Evolutionary conservation across 2,113 vertebrate genomes (phyloP).

Genomic region (Mobula hypostoma): DNA sequence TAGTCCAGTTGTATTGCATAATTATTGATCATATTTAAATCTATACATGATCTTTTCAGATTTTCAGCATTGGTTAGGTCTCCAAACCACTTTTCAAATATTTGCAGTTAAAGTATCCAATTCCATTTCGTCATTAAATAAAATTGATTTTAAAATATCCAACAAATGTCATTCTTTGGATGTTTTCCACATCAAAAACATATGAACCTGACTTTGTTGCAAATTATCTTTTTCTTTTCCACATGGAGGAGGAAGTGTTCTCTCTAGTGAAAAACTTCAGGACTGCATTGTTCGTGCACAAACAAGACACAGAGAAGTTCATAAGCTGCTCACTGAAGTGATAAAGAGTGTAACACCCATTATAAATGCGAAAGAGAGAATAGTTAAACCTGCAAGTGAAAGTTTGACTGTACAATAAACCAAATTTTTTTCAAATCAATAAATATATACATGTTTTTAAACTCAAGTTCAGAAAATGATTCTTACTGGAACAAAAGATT

Average conservation of each 20-base stretch:
- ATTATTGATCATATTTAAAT: neutral
- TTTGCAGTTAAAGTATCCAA: neutral
- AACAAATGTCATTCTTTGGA: neutral
- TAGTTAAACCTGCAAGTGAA: neutral
- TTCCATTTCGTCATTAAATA: neutral
- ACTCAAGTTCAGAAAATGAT: slow-evolving; percentile 24
- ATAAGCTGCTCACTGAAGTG: slow-evolving; percentile 76
- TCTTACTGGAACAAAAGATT: slow-evolving; percentile 27
- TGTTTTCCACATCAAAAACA: neutral
- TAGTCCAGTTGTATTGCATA: slow-evolving; percentile 1
- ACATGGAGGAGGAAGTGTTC: slow-evolving; percentile 73
- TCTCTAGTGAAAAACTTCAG: slow-evolving; percentile 84
- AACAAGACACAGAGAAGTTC: slow-evolving; percentile 78
- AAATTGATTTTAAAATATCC: neutral
- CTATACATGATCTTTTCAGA: neutral
- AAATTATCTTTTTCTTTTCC: slow-evolving; percentile 38
- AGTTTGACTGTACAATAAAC: slow-evolving; percentile 33
- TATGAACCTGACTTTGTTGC: neutral
- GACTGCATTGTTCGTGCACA: slow-evolving; percentile 78
- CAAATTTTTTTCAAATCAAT: neutral
- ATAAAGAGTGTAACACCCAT: slow-evolving; percentile 61
- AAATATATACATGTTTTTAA: slow-evolving; percentile 29
- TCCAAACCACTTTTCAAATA: neutral
- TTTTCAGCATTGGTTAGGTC: neutral
- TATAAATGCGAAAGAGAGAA: slow-evolving; percentile 53